These are phyloP conservation scores for Oreochromis niloticus DNA, from an alignment of 2,113 vertebrate species.

Conservation along the genomic window DNA sequence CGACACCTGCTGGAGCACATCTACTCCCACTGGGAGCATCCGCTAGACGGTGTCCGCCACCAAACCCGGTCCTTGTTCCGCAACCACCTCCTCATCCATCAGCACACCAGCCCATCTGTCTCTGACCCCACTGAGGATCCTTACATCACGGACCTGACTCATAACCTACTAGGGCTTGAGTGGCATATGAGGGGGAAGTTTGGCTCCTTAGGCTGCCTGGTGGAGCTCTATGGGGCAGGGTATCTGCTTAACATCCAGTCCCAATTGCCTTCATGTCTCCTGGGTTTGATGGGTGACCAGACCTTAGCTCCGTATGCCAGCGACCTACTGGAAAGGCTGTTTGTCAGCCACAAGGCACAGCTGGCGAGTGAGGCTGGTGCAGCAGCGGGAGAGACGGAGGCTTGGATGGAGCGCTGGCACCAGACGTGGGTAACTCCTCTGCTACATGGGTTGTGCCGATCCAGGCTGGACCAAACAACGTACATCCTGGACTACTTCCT, in stretches of 20 bases:
- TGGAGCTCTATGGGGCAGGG: conserved; percentile 81
- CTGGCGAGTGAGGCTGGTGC: conserved; percentile 46
- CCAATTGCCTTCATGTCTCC: conserved; percentile 76
- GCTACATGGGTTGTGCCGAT: conserved; percentile 81
- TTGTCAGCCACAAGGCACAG: conserved; percentile 83
- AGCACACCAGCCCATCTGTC: conserved; percentile 17
- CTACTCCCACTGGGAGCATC: conserved; percentile 94
- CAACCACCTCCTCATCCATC: conserved; percentile 85
- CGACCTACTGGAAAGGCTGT: conserved; percentile 90
- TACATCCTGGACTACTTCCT: conserved; percentile 93
- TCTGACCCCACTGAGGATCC: conserved; percentile 56
- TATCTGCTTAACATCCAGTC: conserved; percentile 76
- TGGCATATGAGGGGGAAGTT: conserved; percentile 97
- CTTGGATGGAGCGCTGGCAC: conserved; percentile 84
- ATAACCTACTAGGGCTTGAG: conserved; percentile 79
- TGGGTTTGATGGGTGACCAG: conserved; percentile 88
- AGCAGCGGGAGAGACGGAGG: not conserved
- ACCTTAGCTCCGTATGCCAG: conserved; percentile 87
- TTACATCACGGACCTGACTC: conserved; percentile 76
- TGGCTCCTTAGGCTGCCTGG: conserved; percentile 79
- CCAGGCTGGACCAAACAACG: conserved; percentile 81
- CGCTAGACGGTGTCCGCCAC: conserved; percentile 88
- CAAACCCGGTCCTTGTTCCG: conserved; percentile 87
- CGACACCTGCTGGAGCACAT: conserved; percentile 82
- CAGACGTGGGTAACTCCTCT: conserved; percentile 86